Evolutionary conservation across 2,113 vertebrate species (phyloP).

Genomic region (Zosterops pallidus): DNA sequence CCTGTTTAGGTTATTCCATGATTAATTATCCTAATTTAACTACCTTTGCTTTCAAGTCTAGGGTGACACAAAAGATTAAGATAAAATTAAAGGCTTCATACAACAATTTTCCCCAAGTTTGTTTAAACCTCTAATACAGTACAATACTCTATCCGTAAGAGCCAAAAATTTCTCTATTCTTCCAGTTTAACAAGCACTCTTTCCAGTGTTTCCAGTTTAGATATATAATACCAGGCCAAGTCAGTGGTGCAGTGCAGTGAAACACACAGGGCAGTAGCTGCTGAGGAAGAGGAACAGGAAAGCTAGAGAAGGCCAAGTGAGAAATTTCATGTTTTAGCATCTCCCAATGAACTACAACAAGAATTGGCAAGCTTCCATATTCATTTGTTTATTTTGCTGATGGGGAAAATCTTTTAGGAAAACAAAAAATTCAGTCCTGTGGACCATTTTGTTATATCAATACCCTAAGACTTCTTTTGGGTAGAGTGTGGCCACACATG

Average conservation of each 20-base stretch:
- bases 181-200: neutral
- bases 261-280: neutral
- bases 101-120: neutral
- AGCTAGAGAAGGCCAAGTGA: neutral
- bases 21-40: slow-evolving; percentile 16
- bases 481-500: accelerated
- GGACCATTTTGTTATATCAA: neutral
- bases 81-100: neutral
- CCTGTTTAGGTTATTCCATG: neutral
- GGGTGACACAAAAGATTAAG: neutral
- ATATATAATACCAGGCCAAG: neutral
- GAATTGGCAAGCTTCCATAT: neutral
- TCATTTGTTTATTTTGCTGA: neutral
- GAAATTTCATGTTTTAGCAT: neutral
- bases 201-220: neutral
- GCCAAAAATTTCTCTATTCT: neutral
- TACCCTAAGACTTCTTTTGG: neutral
- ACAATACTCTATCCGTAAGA: neutral
- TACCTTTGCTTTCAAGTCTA: neutral
- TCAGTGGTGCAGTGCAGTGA: neutral
- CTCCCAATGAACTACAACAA: neutral
- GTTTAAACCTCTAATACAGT: neutral
- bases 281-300: neutral
- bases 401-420: neutral
- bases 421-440: neutral